Base-by-base conservation (phyloP, 64 coral and sea anemone species). In the Stylophora pistillata region DNA sequence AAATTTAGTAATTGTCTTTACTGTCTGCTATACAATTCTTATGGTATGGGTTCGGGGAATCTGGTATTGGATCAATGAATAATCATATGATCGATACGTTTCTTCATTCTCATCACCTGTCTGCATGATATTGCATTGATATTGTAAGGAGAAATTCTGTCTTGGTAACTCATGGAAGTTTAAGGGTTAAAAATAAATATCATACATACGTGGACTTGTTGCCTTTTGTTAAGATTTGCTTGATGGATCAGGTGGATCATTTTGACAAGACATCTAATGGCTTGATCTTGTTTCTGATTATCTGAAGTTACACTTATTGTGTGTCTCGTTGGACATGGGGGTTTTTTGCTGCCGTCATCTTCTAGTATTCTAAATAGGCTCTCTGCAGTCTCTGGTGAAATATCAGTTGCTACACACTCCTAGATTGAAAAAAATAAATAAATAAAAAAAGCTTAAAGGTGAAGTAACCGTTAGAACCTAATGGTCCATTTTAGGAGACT, bases 171-270 rank as follows among this genome's bases (percentile, higher is more conserved):
- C 3, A 47, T 47, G 37, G 37, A 7, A 47, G 37, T 47, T 47
- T 0, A 47, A 47, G 37, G 37, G n/a, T n/a, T n/a, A n/a, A n/a
- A n/a, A n/a, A n/a, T 47, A 47, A 47, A 47, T 47, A 47, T 47
- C 7, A 47, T 7, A 47, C 37, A 4, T 1, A 47, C 3, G 31
- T 55, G 57, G 56, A 87, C 85, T 30, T 87, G 32, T 32, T 76
- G 69, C 9, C 58, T 53, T 70, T 87, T 58, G 37, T 30, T 74
- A 31, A 74, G 25, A 73, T 70, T 63, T 58, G 70, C 85, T 7
- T 74, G 70, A 10, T 87, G 85, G 59, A 87, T 76, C 18, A 87
- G 53, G n/a, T 87, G 85, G 11, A 87, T 76, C 5, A 87, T 33
- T 87, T 87, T 87, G 21, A 87, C 31, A 10, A 87, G 57, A 28